Evolutionary conservation across 2,888 invertebrate genomes (phyloP).

Genomic region (Melinaea marsaeus): DNA sequence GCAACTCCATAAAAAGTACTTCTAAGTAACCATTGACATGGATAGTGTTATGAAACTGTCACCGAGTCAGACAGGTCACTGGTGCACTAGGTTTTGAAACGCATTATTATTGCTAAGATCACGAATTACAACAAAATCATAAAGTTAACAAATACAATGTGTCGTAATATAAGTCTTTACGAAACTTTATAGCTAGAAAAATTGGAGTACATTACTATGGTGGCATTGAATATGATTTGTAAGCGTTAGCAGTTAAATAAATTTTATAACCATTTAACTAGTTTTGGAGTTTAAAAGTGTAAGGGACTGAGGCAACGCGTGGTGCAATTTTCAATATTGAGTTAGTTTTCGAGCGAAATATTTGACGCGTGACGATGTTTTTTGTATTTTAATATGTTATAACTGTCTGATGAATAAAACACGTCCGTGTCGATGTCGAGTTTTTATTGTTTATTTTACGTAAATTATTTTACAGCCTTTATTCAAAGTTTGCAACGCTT

Average conservation of each 20-base stretch:
- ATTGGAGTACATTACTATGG: constrained; percentile 57
- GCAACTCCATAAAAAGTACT: background rate
- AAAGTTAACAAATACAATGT: constrained; percentile 23
- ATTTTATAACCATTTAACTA: constrained; percentile 50
- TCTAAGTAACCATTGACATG: constrained; percentile 1
- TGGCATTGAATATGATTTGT: constrained; percentile 58
- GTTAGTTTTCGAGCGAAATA: constrained; percentile 31
- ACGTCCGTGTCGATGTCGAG: background rate
- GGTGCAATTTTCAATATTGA: constrained; percentile 40
- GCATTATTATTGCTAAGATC: constrained; percentile 5
- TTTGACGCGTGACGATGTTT: constrained; percentile 33
- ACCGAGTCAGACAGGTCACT: constrained; percentile 1
- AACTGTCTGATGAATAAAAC: constrained; percentile 7
- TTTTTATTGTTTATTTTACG: too few species aligned
- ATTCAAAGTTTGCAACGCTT: too few species aligned
- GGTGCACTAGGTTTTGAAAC: constrained; percentile 7
- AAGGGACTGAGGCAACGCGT: constrained; percentile 42
- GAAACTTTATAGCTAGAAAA: constrained; percentile 54
- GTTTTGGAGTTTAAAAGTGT: constrained; percentile 51
- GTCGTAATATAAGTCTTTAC: constrained; percentile 41
- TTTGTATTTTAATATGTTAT: constrained; percentile 13
- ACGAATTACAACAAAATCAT: constrained; percentile 17
- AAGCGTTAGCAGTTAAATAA: constrained; percentile 37
- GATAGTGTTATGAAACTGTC: constrained; percentile 1
- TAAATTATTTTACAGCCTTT: too few species aligned